Base-by-base conservation (phyloP, 2,888 invertebrate species). In the Volucella zonaria region DNA sequence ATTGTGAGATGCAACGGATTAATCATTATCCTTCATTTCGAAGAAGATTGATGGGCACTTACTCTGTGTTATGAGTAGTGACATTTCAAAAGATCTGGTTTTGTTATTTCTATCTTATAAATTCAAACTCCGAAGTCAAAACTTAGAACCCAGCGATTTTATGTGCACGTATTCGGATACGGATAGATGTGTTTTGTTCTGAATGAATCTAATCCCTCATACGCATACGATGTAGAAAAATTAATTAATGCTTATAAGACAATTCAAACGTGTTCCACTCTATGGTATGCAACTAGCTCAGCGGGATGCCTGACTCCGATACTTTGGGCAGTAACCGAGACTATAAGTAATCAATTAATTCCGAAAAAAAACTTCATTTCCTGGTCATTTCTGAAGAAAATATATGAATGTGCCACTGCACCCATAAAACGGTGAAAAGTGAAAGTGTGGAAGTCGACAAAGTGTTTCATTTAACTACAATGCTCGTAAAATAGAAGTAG, bases 21-120 rank as follows among this genome's bases (percentile, higher is more conserved):
- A 68, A 82, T 74, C 70, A 79, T 68, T 82, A 78, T 79, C 79
- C 68, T 79, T 82, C 79, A 79, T 70, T 49, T 45, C 62, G 51
- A 79, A 61, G 62, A 82, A 68, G 82, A 82, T 82, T 82, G 82
- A 82, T 82, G 14, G 64, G 58, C 56, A 64, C 31, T 56, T 40
- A 47, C 56, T 47, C 70, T 47, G 42, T 31, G 47, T 18, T 23
- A 15, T 18, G 40, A 52, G 31, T 15, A 45, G 2, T 47, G 64
- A 75, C 64, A 66, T 38, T 40, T 74, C 23, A 56, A 56, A 54
- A 38, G 15, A 62, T 31, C 47, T n/a, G 38, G 2, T 12, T 42
- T 2, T 52, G 54, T 15, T 15, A 42, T 40, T 12, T 11, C 23
- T 38, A 38, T 51, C 11, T 38, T 51, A 31, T 18, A 71, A 15